These are phyloP conservation scores for Anoura caudifer DNA, from an alignment of 2,113 vertebrate genomes.

Conservation along the genomic window DNA sequence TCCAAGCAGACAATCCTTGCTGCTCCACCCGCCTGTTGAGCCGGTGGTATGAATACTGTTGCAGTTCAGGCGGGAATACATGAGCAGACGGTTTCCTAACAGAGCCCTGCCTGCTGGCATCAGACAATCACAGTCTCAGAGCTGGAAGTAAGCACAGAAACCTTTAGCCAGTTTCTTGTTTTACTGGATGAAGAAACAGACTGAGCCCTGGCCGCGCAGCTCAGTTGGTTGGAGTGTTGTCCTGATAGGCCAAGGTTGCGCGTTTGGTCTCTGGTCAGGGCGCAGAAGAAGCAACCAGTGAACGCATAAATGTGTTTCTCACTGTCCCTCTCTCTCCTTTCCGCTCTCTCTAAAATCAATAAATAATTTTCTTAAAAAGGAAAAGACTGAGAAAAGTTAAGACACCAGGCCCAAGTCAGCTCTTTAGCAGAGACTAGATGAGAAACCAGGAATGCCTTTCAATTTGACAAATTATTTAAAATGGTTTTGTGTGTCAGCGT, in stretches of 20 bases:
- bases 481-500: not conserved
- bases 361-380: no score
- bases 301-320: no score
- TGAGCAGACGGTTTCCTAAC: not conserved
- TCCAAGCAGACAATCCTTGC: not conserved
- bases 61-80: not conserved
- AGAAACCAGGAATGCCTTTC: not conserved
- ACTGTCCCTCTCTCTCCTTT: no score
- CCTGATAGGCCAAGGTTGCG: no score
- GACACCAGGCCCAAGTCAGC: not conserved
- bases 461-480: not conserved
- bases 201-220: not conserved
- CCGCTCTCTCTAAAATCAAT: no score
- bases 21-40: not conserved
- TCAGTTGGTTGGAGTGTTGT: no score
- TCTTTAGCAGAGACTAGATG: not conserved
- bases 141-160: not conserved
- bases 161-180: not conserved
- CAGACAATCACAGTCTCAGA: not conserved
- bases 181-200: not conserved
- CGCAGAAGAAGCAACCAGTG: no score
- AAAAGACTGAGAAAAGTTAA: not conserved
- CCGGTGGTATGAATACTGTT: not conserved
- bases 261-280: no score
- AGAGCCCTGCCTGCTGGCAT: not conserved